These are phyloP conservation scores for Pomatorhinus ruficollis DNA, from an alignment of 2,113 vertebrate genomes.

Conservation along the genomic window DNA sequence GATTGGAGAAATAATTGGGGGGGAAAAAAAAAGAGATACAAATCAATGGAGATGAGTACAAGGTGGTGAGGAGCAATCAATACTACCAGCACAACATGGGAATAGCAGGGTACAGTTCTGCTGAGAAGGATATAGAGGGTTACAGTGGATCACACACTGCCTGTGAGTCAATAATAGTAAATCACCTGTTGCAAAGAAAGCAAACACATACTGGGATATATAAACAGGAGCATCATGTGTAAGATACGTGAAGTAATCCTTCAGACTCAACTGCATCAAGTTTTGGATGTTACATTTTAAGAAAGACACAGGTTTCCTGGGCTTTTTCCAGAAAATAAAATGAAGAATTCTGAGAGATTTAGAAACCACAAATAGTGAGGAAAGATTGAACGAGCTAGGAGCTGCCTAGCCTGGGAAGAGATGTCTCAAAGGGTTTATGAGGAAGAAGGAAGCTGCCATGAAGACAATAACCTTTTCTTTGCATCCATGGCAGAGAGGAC, in stretches of 20 bases:
- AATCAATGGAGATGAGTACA: not conserved
- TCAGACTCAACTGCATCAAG: not conserved
- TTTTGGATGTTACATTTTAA: not conserved
- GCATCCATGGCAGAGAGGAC: not conserved
- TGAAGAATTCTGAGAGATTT: not conserved
- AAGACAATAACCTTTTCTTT: conserved; percentile 37
- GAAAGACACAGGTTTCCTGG: not conserved
- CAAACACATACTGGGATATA: not conserved
- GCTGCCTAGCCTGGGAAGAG: not conserved
- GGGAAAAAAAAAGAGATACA: not conserved
- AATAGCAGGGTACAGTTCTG: not conserved
- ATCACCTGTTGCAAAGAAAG: conserved; percentile 23
- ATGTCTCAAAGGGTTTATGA: not conserved
- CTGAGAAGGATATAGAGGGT: not conserved
- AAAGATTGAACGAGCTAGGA: not conserved
- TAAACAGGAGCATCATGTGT: not conserved
- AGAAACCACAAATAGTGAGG: not conserved
- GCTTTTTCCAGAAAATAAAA: not conserved
- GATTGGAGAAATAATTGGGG: not conserved
- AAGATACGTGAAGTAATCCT: not conserved
- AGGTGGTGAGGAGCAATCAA: not conserved
- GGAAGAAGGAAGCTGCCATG: not conserved
- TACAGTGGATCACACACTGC: conserved; percentile 2
- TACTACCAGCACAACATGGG: not conserved
- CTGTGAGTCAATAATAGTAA: not conserved